Base-by-base conservation (phyloP, 2,888 invertebrate species). In the Netelia virgata region DNA sequence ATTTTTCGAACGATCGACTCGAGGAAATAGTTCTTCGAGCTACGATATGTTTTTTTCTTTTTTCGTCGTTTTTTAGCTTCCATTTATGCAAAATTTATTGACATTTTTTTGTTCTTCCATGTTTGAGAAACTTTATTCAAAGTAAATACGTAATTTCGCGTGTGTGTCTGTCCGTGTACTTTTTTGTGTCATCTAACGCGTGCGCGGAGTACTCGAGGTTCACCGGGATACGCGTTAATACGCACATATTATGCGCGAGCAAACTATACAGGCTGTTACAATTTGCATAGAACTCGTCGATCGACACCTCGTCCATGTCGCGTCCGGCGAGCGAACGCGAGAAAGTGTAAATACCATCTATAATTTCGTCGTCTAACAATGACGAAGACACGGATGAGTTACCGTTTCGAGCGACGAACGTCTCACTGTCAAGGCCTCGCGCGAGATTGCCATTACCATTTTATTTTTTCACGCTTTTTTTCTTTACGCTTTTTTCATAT, bases 271-370 rank as follows among this genome's bases (percentile, higher is more conserved):
- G 36, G 23, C 23, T 64, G 28, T 14, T 47, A 9, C 18, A 20
- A 75, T 75, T 75, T 66, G 14, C 75, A 64, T 66, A 66, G 55
- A 64, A 75, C 43, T 18, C 41, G 36, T 64, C 53, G 64, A 53
- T 64, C 53, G 64, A 64, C 75, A 59, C 61, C 50, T 70, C 18
- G 20, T 11, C 8, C 50, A 14, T 16, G 16, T 64, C 16, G 5
- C 16, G n/a, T 18, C 10, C 11, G 11, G 16, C 16, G 16, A 50
- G 23, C n/a, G 28, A 70, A 18, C 55, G n/a, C 43, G 23, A 43
- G n/a, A 57, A 43, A 55, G 55, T 72, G 78, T 43, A 64, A 79
- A 72, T 79, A 64, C 55, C 23, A 1, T 14, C 1, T n/a, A 41
- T 43, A n/a, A 14, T 64, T 64, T n/a, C n/a, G 43, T 64, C 16